Base-by-base conservation (phyloP, 2,888 invertebrate species). In the Xanthostigma xanthostigma region DNA sequence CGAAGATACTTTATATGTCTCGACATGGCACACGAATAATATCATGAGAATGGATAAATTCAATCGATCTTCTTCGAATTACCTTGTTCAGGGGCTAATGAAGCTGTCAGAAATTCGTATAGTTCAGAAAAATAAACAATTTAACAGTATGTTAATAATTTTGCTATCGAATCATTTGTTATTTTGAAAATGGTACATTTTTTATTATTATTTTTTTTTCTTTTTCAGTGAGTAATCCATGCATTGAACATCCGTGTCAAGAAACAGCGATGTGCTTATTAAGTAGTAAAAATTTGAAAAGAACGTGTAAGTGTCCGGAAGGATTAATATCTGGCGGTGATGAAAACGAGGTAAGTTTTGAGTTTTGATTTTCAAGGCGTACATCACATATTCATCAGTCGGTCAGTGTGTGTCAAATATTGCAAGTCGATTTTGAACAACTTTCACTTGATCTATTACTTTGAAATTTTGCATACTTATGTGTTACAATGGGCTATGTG, bases 1-100 rank as follows among this genome's bases (percentile, higher is more conserved):
- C 61, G 85, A 84, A 63, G 81, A 84, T 58, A 71, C 67, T 50
- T 60, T 84, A 10, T 86, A 78, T 60, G 71, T 84, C 27, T 76
- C 80, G 38, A 74, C 81, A 3, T 78, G 78, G 58, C 74, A 70
- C 38, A 71, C 73, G 45, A 76, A 81, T 58, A 74, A 74, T 52
- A 73, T 84, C 41, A 66, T 79, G 39, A 72, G 74, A 55, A 66
- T 83, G 64, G 73, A 79, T 58, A 84, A 84, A 62, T 84, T 81
- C 62, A 80, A 79, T 12, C 65, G 66, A 45, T 74, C 72, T 35
- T 73, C 75, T 54, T 63, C 71, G 38, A 73, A 72, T 2, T 74
- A 75, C 57, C 66, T 77, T 50, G 68, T 74, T 0, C 71, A 72
- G 54, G 75, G 76, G 12, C 55, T 71, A 36, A 71, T 73, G 50